phyloP scores from a whole-genome alignment of 2,113 vertebrate genomes.

The Pelecanus crispus region DNA sequence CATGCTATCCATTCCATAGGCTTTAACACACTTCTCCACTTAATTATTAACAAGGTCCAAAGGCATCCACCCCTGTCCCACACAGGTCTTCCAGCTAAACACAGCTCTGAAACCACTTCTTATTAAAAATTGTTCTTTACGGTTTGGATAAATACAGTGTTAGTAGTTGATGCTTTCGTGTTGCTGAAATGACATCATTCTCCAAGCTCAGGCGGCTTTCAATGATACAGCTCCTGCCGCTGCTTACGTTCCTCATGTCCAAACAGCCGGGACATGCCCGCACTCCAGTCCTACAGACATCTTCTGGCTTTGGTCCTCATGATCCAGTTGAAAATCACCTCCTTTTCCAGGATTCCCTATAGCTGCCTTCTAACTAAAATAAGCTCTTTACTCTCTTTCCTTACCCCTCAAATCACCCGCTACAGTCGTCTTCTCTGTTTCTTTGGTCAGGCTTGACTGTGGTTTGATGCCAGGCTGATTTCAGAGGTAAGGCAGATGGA shows the following conservation, averaged over 20 bases:
- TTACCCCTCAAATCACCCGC: background rate
- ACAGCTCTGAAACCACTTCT: constrained; percentile 12
- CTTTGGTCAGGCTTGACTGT: background rate
- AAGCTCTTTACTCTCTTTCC: background rate
- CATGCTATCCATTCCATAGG: constrained; percentile 37
- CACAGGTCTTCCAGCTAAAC: constrained; percentile 49
- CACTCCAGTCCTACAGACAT: background rate
- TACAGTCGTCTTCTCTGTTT: background rate
- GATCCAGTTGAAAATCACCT: background rate
- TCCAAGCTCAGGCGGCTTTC: background rate
- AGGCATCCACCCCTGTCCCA: constrained; percentile 59
- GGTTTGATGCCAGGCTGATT: background rate
- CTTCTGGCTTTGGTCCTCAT: background rate
- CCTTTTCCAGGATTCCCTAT: background rate
- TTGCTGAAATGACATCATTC: background rate
- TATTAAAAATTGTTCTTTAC: constrained; percentile 8
- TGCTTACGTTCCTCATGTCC: background rate
- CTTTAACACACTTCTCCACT: constrained; percentile 37
- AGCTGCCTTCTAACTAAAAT: background rate
- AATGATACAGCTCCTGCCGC: background rate
- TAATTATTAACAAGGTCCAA: constrained; percentile 61
- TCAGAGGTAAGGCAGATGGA: background rate
- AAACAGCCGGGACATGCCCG: background rate
- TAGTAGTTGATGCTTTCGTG: background rate
- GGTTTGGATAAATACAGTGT: constrained; percentile 29